Evolutionary conservation across 64 coral and sea anemone species (phyloP).

Genomic region (Stichodactyla mertensii): DNA sequence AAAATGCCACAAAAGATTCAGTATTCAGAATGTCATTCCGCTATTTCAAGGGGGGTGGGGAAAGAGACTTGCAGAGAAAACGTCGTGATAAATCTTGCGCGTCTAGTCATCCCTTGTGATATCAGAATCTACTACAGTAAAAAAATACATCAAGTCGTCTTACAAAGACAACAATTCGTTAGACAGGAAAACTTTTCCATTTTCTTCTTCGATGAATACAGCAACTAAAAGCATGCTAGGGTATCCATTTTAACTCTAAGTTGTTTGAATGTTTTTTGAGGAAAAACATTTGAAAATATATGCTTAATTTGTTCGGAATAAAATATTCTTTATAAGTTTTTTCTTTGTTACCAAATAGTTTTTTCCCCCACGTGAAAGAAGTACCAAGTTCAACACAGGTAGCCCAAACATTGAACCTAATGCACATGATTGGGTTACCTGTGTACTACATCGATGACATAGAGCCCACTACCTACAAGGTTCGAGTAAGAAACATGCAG

Average conservation of each 20-base stretch:
- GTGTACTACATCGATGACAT: not conserved
- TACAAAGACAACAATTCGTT: not conserved
- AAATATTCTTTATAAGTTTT: constrained; percentile 18
- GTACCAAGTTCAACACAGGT: not conserved
- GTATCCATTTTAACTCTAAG: not conserved
- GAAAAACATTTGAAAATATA: constrained; percentile 23
- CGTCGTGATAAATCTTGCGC: not conserved
- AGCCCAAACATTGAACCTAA: not conserved
- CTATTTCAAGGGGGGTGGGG: too few species aligned
- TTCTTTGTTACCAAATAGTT: constrained; percentile 7
- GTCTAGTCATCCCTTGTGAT: not conserved
- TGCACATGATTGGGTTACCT: not conserved
- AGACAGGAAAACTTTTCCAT: not conserved
- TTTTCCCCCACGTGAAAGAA: not conserved
- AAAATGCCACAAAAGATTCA: not conserved
- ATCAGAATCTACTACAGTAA: not conserved
- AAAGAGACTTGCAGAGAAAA: too few species aligned
- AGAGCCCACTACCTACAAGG: too few species aligned
- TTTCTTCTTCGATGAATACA: not conserved
- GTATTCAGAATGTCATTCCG: too few species aligned
- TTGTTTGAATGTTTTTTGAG: constrained; percentile 11
- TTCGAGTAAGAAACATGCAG: too few species aligned
- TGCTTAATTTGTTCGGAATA: constrained; percentile 15
- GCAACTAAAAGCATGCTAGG: not conserved
- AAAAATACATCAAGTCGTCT: not conserved